Conservation (phyloP, 1,140 invertebrate species). For the Bilobella aurantiaca region DNA sequence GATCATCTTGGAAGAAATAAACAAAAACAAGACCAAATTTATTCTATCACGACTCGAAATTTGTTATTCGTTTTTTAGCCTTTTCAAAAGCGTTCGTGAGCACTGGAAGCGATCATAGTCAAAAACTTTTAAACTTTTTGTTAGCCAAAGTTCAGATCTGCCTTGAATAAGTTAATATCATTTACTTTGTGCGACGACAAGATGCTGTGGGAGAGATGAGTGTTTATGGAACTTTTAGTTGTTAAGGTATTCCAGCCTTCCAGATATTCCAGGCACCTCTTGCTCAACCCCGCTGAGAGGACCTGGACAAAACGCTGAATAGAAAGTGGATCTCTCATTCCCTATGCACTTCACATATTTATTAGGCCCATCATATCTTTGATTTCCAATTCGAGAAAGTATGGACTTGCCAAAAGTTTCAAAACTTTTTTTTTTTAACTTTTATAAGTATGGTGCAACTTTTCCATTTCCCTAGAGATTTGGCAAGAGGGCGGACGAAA, state of each 20-base stretch:
- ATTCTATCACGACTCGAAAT: too few species aligned
- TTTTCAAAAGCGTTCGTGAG: too few species aligned
- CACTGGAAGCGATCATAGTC: background rate
- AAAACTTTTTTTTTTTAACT: background rate
- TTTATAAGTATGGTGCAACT: background rate
- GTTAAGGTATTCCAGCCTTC: background rate
- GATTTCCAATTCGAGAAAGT: background rate
- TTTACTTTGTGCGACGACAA: background rate
- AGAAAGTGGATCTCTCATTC: background rate
- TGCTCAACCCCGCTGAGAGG: background rate
- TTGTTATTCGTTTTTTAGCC: too few species aligned
- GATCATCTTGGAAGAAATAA: too few species aligned
- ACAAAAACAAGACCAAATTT: too few species aligned
- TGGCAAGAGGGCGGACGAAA: too few species aligned
- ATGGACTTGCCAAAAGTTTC: background rate
- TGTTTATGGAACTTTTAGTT: too few species aligned
- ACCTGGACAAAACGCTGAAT: background rate
- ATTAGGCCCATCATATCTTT: background rate
- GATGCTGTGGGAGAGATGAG: too few species aligned
- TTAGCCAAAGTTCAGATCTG: background rate
- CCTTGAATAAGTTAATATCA: background rate
- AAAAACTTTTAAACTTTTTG: background rate
- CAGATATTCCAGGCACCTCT: background rate
- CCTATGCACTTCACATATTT: background rate
- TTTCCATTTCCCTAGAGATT: background rate